phyloP scores from a whole-genome alignment of 1,140 invertebrate species.

The Camponotus pennsylvanicus region DNA sequence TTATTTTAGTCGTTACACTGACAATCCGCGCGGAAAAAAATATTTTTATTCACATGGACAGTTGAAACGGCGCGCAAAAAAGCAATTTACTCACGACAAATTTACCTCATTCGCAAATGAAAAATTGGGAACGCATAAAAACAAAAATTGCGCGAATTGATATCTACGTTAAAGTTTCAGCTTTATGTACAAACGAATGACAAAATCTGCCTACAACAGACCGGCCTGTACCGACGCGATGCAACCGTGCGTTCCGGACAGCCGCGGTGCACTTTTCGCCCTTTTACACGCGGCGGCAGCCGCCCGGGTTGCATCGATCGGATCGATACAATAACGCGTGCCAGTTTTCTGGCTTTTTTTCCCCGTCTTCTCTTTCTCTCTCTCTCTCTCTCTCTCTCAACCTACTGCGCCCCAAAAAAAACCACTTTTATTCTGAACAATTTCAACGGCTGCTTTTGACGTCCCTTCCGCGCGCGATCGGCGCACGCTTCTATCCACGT shows the following conservation, averaged over 20 bases:
- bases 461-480: constrained; percentile 34
- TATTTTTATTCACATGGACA: not conserved
- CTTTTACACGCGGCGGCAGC: constrained; percentile 56
- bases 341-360: constrained; percentile 42
- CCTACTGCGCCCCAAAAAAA: constrained; percentile 41
- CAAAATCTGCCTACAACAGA: constrained; percentile 57
- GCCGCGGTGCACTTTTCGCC: constrained; percentile 53
- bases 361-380: not conserved
- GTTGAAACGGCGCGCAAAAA: not conserved
- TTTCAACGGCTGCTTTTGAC: constrained; percentile 71
- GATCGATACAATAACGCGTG: constrained; percentile 62
- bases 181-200: constrained; percentile 51
- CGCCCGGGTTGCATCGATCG: constrained; percentile 63
- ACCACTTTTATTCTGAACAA: constrained; percentile 70
- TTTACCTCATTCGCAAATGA: constrained; percentile 48
- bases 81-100: constrained; percentile 23
- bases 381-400: not conserved
- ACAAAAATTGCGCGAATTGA: constrained; percentile 53
- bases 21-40: not conserved
- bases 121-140: constrained; percentile 30
- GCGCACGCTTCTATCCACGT: constrained; percentile 23
- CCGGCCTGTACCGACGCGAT: constrained; percentile 26
- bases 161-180: constrained; percentile 36
- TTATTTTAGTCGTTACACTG: not conserved
- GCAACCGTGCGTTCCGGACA: constrained; percentile 55